Evolutionary conservation across 2,888 invertebrate species (phyloP).

Genomic region (Hyppa rectilinea): DNA sequence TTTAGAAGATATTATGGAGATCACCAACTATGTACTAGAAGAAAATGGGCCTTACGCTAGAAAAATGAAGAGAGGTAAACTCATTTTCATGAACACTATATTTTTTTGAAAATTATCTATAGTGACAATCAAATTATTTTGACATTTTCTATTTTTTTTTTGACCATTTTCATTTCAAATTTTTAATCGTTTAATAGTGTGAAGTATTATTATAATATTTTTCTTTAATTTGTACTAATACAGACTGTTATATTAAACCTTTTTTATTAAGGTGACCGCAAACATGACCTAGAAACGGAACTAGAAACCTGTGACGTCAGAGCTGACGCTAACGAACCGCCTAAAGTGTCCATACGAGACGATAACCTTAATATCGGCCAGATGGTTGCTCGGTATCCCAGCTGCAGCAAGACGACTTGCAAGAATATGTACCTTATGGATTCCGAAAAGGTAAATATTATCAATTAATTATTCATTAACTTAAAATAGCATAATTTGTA

Average conservation of each 20-base stretch:
- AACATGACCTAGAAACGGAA: slow-evolving; percentile 91
- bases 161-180: too few relatives aligned
- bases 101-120: too few relatives aligned
- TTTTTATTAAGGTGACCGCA: slow-evolving; percentile 85
- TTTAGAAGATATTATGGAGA: slow-evolving; percentile 95
- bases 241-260: too few relatives aligned
- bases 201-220: too few relatives aligned
- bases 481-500: too few relatives aligned
- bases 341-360: slow-evolving; percentile 92
- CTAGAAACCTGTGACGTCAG: slow-evolving; percentile 92
- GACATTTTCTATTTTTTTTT: too few relatives aligned
- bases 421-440: slow-evolving; percentile 95
- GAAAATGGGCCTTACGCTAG: slow-evolving; percentile 91
- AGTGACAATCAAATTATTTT: too few relatives aligned
- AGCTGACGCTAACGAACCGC: slow-evolving; percentile 89
- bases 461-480: neutral
- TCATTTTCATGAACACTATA: too few relatives aligned
- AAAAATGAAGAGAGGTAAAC: slow-evolving; percentile 91
- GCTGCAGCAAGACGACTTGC: slow-evolving; percentile 91
- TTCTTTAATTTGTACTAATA: too few relatives aligned
- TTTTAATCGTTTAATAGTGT: too few relatives aligned
- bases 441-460: slow-evolving; percentile 90
- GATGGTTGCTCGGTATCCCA: slow-evolving; percentile 92
- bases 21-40: slow-evolving; percentile 86
- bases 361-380: slow-evolving; percentile 93